Evolutionary conservation across 2,888 invertebrate species (phyloP).

Genomic region (Heliconius erato): DNA sequence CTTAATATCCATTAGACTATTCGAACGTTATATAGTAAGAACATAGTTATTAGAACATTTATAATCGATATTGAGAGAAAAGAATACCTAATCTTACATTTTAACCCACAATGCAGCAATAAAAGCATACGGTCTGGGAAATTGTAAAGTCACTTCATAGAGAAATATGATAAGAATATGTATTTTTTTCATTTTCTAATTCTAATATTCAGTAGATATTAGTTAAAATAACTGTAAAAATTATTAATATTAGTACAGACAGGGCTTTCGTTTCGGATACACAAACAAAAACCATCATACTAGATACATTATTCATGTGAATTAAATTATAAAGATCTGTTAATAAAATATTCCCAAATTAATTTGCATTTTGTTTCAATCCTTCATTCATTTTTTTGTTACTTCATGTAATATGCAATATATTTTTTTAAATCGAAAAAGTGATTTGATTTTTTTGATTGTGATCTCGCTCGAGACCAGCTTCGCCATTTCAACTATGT

Average conservation of each 20-base stretch:
- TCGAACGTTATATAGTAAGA: slow-evolving; percentile 54
- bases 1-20: slow-evolving; percentile 64
- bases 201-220: slow-evolving; percentile 36
- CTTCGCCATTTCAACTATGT: too few species aligned
- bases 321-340: slow-evolving; percentile 77
- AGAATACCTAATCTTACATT: slow-evolving; percentile 21
- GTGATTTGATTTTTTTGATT: too few species aligned
- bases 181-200: slow-evolving; percentile 47
- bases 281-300: slow-evolving; percentile 39
- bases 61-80: slow-evolving; percentile 45
- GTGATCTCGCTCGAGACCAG: too few species aligned
- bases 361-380: slow-evolving; percentile 58
- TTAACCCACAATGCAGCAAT: background rate
- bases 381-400: background rate
- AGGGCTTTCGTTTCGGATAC: slow-evolving; percentile 35
- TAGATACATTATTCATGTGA: slow-evolving; percentile 61
- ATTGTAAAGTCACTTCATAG: slow-evolving; percentile 6
- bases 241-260: slow-evolving; percentile 39
- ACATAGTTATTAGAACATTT: slow-evolving; percentile 55
- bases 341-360: slow-evolving; percentile 80
- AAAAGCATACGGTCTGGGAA: background rate
- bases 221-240: slow-evolving; percentile 45
- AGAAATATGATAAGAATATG: slow-evolving; percentile 22
- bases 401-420: background rate
- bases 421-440: background rate